Evolutionary conservation across 92 coral and sea anemone species (phyloP).

Genomic region (Epizoanthus scotinus): DNA sequence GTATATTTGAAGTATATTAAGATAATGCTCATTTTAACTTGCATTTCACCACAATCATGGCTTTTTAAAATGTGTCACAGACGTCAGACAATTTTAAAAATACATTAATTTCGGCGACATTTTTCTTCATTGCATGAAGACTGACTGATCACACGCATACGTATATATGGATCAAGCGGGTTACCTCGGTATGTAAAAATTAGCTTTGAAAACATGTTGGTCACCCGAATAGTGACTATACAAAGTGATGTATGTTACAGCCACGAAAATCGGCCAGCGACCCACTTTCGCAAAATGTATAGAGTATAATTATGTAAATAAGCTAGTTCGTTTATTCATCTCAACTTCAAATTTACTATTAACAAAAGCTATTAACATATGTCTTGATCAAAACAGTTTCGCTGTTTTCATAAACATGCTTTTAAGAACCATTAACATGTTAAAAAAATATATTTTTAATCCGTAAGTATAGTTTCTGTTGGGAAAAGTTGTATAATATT

Average conservation of each 20-base stretch:
- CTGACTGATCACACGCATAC: not conserved
- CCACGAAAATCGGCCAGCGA: not conserved
- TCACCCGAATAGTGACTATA: not conserved
- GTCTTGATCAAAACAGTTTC: constrained; percentile 5
- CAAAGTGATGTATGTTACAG: not conserved
- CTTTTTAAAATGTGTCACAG: too few relatives aligned
- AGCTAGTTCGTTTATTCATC: not conserved
- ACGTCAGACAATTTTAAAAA: too few relatives aligned
- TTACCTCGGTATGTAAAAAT: not conserved
- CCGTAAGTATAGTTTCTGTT: constrained; percentile 14
- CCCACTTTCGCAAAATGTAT: not conserved
- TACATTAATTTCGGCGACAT: too few relatives aligned
- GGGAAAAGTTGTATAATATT: too few relatives aligned
- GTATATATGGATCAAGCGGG: not conserved
- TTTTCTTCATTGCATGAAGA: not conserved
- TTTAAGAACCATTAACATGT: constrained; percentile 9
- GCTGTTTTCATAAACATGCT: too few relatives aligned
- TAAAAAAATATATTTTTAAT: constrained; percentile 9
- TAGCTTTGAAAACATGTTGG: not conserved
- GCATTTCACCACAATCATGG: too few relatives aligned
- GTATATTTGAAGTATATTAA: too few relatives aligned
- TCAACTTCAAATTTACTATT: constrained; percentile 5
- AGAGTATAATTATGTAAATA: too few relatives aligned
- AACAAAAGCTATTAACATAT: constrained; percentile 3
- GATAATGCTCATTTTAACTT: too few relatives aligned